phyloP scores from a whole-genome alignment of 2,888 invertebrate species.

The Caenorhabditis sp. region DNA sequence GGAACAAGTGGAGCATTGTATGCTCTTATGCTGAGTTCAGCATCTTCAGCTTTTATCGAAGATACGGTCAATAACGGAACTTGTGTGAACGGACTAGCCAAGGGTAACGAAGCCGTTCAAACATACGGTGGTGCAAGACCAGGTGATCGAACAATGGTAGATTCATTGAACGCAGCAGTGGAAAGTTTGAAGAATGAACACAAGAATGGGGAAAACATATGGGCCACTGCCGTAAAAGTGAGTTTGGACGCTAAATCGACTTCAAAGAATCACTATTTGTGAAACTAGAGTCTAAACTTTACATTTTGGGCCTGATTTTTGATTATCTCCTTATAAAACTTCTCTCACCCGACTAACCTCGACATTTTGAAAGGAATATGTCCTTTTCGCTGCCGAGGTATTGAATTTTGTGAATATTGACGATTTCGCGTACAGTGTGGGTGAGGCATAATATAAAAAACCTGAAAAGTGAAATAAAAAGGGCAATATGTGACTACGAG shows the following conservation, averaged over 20 bases:
- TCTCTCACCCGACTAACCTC: too few species aligned
- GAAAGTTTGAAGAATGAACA: not conserved
- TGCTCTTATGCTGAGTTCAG: slow-evolving; percentile 59
- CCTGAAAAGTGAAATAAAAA: too few species aligned
- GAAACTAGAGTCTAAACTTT: too few species aligned
- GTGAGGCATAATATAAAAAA: too few species aligned
- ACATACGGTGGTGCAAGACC: slow-evolving; percentile 80
- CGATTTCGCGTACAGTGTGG: too few species aligned
- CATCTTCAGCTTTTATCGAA: slow-evolving; percentile 33
- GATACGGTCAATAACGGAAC: not conserved
- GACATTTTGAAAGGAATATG: too few species aligned
- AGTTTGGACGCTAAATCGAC: too few species aligned
- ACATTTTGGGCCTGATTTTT: not conserved
- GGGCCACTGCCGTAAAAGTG: slow-evolving; percentile 39
- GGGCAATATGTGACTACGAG: too few species aligned
- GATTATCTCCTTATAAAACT: too few species aligned
- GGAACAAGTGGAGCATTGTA: slow-evolving; percentile 67
- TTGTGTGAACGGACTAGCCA: slow-evolving; percentile 32
- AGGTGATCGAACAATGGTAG: slow-evolving; percentile 83
- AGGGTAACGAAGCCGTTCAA: slow-evolving; percentile 53
- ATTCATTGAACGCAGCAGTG: slow-evolving; percentile 45
- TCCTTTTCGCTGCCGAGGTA: too few species aligned
- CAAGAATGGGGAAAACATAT: slow-evolving; percentile 13
- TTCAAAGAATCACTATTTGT: too few species aligned
- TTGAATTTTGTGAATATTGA: too few species aligned